Conservation (phyloP, 2,113 vertebrate species). For the Thermophis baileyi region DNA sequence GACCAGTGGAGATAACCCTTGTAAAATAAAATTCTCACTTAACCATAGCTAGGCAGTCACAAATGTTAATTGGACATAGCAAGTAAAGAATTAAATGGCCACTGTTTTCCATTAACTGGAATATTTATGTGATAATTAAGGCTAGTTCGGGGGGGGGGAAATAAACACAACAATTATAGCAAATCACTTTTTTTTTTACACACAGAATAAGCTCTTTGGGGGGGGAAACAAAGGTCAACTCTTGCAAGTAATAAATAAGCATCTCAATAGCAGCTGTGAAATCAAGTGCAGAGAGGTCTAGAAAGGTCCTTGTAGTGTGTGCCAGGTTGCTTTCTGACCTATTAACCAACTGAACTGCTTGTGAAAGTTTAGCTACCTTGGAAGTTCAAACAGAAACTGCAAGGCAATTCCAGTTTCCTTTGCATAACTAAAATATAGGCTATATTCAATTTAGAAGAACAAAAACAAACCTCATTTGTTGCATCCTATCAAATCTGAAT, state of each 20-base stretch:
- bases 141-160: conserved; percentile 30
- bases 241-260: background rate
- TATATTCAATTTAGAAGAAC: background rate
- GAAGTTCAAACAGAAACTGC: background rate
- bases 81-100: conserved; percentile 25
- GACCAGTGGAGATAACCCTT: conserved; percentile 18
- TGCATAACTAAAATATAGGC: background rate
- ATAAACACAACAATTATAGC: conserved; percentile 36
- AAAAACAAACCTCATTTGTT: background rate
- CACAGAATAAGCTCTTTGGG: conserved; percentile 16
- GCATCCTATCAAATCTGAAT: background rate
- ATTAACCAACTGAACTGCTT: background rate
- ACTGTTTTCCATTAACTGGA: conserved; percentile 29
- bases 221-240: conserved; percentile 21
- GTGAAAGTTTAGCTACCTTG: background rate
- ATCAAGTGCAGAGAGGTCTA: background rate
- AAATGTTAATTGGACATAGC: conserved; percentile 41
- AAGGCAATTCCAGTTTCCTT: background rate
- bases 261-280: background rate
- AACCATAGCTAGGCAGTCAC: background rate
- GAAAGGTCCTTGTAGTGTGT: background rate
- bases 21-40: background rate
- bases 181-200: conserved; percentile 9
- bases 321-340: background rate
- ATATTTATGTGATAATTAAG: conserved; percentile 45